Conservation (phyloP, 1,140 invertebrate genomes). For the Drosophila subpulchrella region DNA sequence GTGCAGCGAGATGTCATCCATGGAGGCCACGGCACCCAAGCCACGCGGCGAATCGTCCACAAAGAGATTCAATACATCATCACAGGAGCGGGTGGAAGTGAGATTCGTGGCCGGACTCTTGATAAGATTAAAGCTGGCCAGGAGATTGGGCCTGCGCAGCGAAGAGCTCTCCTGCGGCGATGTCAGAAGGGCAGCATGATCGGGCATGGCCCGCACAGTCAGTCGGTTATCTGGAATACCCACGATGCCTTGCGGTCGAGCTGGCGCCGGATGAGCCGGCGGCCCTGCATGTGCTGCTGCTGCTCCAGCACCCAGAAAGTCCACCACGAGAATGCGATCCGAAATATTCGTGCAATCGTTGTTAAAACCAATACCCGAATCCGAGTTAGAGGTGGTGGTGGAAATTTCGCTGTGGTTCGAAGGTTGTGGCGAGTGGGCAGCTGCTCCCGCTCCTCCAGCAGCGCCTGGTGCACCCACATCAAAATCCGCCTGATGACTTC, state of each 20-base stretch:
- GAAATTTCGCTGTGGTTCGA: constrained; percentile 92
- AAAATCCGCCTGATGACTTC: constrained; percentile 54
- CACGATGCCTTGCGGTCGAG: constrained; percentile 68
- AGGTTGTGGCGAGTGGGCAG: constrained; percentile 91
- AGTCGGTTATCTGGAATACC: constrained; percentile 79
- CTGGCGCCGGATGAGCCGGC: constrained; percentile 35
- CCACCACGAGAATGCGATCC: constrained; percentile 92
- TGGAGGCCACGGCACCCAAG: constrained; percentile 52
- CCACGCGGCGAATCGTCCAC: constrained; percentile 47
- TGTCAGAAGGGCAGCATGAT: constrained; percentile 51
- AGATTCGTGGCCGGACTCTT: constrained; percentile 72
- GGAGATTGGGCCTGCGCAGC: constrained; percentile 60
- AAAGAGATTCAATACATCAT: constrained; percentile 71
- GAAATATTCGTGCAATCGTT: constrained; percentile 93
- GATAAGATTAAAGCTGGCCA: constrained; percentile 76
- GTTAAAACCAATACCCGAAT: constrained; percentile 96
- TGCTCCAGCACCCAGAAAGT: constrained; percentile 86
- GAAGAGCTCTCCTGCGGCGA: constrained; percentile 46
- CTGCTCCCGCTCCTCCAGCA: constrained; percentile 31
- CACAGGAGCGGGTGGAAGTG: constrained; percentile 71
- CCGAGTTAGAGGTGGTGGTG: constrained; percentile 95
- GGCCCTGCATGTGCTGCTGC: constrained; percentile 21
- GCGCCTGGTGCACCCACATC: constrained; percentile 27
- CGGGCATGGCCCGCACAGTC: constrained; percentile 86
- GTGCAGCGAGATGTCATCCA: constrained; percentile 76